phyloP scores from a whole-genome alignment of 2,113 vertebrate genomes.

The Elachura formosa region DNA sequence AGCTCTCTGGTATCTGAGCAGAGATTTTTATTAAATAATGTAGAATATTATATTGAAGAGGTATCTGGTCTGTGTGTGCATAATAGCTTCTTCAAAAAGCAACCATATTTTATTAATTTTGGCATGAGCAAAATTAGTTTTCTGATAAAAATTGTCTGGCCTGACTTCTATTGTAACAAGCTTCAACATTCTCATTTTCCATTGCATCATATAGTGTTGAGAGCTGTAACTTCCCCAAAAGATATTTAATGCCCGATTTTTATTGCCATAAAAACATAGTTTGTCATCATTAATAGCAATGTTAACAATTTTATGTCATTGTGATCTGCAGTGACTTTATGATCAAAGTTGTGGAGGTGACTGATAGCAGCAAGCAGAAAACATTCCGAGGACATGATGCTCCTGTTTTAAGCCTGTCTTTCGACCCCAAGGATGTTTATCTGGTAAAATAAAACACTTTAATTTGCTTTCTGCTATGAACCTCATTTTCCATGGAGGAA shows the following conservation, averaged over 20 bases:
- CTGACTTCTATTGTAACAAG: background rate
- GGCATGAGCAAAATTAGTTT: background rate
- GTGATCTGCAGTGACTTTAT: slow-evolving; percentile 85
- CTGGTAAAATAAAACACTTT: slow-evolving; percentile 73
- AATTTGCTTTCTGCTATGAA: background rate
- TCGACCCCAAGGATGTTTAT: slow-evolving; percentile 88
- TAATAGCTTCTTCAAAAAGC: background rate
- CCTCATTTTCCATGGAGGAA: background rate
- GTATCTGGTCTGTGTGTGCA: background rate
- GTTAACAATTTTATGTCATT: background rate
- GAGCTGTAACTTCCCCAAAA: background rate
- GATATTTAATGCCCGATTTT: background rate
- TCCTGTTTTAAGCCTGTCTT: slow-evolving; percentile 88
- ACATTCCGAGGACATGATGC: slow-evolving; percentile 90
- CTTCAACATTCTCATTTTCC: background rate
- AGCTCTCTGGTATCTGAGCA: background rate
- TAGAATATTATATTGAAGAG: background rate
- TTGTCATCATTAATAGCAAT: background rate
- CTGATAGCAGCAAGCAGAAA: slow-evolving; percentile 90
- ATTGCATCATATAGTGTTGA: background rate
- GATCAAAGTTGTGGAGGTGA: slow-evolving; percentile 92
- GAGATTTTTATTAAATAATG: background rate
- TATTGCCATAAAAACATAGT: background rate
- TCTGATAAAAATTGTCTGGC: background rate
- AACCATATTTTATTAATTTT: background rate